Evolutionary conservation across 2,888 invertebrate species (phyloP).

Genomic region (Oxytorus armatus): DNA sequence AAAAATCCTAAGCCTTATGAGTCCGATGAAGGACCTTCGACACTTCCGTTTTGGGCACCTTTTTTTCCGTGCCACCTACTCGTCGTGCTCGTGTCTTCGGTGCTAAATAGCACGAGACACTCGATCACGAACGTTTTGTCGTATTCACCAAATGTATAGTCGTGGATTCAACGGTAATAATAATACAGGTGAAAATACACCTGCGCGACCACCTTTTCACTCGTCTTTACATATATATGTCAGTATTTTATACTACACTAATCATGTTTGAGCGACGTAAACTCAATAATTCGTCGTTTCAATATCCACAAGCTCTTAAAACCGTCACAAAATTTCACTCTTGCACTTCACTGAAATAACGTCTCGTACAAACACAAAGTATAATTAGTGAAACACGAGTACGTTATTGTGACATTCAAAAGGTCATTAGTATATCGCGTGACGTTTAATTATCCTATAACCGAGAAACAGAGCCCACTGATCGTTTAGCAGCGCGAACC

Average conservation of each 20-base stretch:
- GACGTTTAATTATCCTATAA: slow-evolving; percentile 4
- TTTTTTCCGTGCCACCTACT: slow-evolving; percentile 19
- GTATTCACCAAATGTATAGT: slow-evolving; percentile 15
- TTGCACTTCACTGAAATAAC: slow-evolving; percentile 14
- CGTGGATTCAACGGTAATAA: neutral
- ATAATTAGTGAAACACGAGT: slow-evolving; percentile 6
- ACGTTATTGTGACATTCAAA: neutral
- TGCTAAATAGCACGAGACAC: neutral
- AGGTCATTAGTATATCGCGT: slow-evolving; percentile 12
- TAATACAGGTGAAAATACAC: neutral
- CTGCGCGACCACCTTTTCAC: neutral
- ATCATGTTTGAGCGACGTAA: neutral
- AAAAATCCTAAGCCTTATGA: slow-evolving; percentile 58
- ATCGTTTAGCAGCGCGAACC: neutral
- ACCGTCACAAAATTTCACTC: slow-evolving; percentile 13
- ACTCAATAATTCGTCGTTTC: neutral
- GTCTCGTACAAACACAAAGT: neutral
- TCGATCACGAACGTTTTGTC: neutral
- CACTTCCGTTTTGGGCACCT: slow-evolving; percentile 63
- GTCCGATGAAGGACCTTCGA: slow-evolving; percentile 59
- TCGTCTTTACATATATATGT: neutral
- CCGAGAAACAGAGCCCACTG: neutral
- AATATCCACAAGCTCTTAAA: slow-evolving; percentile 9
- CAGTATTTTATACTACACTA: neutral
- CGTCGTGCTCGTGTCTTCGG: neutral